Base-by-base conservation (phyloP, 1,140 invertebrate species). In the Armadillidium nasatum region DNA sequence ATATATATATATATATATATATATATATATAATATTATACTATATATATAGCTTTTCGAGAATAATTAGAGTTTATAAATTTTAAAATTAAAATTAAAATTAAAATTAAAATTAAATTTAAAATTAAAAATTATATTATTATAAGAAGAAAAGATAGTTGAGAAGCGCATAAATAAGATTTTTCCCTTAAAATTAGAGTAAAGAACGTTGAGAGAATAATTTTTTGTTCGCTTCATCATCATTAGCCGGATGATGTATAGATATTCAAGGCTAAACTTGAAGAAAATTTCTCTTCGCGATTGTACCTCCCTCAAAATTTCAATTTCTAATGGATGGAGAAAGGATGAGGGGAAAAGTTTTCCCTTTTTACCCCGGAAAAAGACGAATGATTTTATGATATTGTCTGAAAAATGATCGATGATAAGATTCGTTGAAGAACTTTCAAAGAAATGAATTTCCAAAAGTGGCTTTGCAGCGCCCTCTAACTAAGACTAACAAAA, bases 311-410 rank as follows among this genome's bases (percentile, higher is more conserved):
- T 15, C 50, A 60, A 60, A 60, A 60, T 60, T 60, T 60, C 50
- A 60, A 60, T 60, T 60, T 60, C 50, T 60, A 60, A 60, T 60
- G 50, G 50, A 60, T 60, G 50, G 50, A 60, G 11, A 19, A 60
- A 60, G 19, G 50, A 60, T 13, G 50, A 4, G 50, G 46, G 19
- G 19, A 19, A 60, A 60, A 60, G 50, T 60, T 60, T 19, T 60
- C 11, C 11, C 1, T 60, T 60, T 60, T 60, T 60, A 33, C 1
- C 33, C 33, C 50, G 11, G 11, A 60, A 60, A 60, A 60, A 15
- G 50, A 60, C 50, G 50, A 60, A 60, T 19, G 50, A 60, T 60
- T 13, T 60, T 60, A 60, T 60, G 50, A 60, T 60, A 60, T 60
- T 60, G 50, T 60, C 2, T 7, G 7, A 60, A 60, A 19, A 60